Base-by-base conservation (phyloP, 2,797 vertebrate species). In the Hydrocynus forskahlii region DNA sequence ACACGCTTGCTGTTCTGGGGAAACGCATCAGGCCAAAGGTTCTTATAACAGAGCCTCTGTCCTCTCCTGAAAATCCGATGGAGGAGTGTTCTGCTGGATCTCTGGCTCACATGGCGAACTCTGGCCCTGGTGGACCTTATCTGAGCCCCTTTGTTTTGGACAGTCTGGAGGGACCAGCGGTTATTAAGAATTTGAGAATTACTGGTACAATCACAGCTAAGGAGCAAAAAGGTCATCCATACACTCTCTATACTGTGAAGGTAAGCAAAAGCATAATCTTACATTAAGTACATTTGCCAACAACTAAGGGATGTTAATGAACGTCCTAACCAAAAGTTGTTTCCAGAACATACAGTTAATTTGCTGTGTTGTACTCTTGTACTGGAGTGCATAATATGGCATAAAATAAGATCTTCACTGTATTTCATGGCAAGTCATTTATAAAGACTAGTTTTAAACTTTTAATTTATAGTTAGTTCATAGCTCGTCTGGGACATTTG, bases 181-280 rank as follows among this genome's bases (percentile, higher is more conserved):
- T 92, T 76, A 96, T 99, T 89, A 95, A 97, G 85, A 98, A 98
- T 63, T 92, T 98, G 67, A 93, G 96, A 0, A 97, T 99, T 76
- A 94, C 95, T 0, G 96, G 96, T 16, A 97, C 95, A 23, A 91
- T 97, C 83, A 95, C 93, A 0, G 93, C 95, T 14, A 96, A 95
- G 7, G 97, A 98, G 83, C 96, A 96, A 88, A 96, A 96, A 0
- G 95, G 95, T 68, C 95, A 98, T 80, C 95, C 95, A 1, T 98
- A 95, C 80, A 98, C 96, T 0, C 94, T 99, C 0, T 99, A 98
- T 90, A 97, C 94, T 0, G 91, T 99, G n/a, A 97, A 98, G 97
- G 97, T 98, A 91, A 19, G 60, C 5, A 1, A 10, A 63, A 7
- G 6, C 25, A 35, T 35, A 29, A 35, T 63, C 29, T 12, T 16